Conservation (phyloP, 2,113 vertebrate species). For the Sceloporus undulatus region DNA sequence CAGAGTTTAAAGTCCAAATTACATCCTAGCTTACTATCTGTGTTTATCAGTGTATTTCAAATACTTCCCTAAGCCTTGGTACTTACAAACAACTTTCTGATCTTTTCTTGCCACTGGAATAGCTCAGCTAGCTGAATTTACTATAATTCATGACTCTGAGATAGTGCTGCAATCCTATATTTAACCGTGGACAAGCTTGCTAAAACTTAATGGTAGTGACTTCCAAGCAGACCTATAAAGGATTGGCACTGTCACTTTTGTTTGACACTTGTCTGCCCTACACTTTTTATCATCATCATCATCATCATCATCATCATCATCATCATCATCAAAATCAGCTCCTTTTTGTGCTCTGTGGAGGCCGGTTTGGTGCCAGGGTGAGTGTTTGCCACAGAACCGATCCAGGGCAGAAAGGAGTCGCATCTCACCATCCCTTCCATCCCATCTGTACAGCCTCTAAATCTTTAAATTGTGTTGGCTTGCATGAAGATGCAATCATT, state of each 20-base stretch:
- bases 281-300: not conserved
- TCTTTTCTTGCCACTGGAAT: not conserved
- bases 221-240: not conserved
- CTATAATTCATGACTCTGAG: not conserved
- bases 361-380: too few species aligned
- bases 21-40: not conserved
- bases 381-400: too few species aligned
- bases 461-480: too few species aligned
- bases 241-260: not conserved
- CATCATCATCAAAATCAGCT: too few species aligned
- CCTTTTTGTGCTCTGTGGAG: too few species aligned
- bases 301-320: too few species aligned
- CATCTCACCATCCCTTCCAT: too few species aligned
- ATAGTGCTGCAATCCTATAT: not conserved
- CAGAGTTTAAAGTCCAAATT: slow-evolving; percentile 38
- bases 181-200: not conserved
- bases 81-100: slow-evolving; percentile 20
- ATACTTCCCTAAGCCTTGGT: not conserved
- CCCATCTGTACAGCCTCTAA: too few species aligned
- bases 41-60: slow-evolving; percentile 34
- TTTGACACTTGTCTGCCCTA: not conserved
- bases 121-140: not conserved
- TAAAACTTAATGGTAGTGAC: not conserved
- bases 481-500: too few species aligned
- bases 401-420: too few species aligned